Percentiles rank a stretch among this genome's conserved stretches.
Evolutionary conservation across 2,888 invertebrate species (phyloP).

Genomic region (Lepetodrilus schrolli): DNA sequence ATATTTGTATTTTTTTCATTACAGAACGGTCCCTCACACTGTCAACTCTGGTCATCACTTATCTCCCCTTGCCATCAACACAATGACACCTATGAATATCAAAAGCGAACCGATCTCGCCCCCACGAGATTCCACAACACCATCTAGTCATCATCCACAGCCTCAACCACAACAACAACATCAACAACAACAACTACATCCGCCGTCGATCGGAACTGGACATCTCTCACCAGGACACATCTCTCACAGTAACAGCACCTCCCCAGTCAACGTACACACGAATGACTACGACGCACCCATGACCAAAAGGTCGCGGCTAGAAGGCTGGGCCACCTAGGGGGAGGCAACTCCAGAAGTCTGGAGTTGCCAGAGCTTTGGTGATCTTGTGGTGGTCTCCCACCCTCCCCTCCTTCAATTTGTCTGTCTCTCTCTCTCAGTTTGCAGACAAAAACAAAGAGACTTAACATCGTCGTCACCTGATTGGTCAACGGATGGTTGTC

Average conservation of each 20-base stretch:
- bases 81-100: constrained; percentile 81
- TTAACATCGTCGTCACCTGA: constrained; percentile 12
- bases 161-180: no score
- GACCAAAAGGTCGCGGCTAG: constrained; percentile 91
- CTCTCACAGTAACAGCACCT: constrained; percentile 44
- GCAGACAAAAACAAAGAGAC: constrained; percentile 21
- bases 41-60: constrained; percentile 51
- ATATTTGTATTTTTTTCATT: constrained; percentile 33
- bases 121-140: constrained; percentile 85
- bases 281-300: constrained; percentile 73
- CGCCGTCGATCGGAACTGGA: constrained; percentile 78
- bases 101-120: constrained; percentile 97
- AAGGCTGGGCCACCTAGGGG: constrained; percentile 83
- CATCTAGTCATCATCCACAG: constrained; percentile 61
- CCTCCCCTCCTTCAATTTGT: constrained; percentile 4
- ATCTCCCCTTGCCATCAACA: constrained; percentile 65
- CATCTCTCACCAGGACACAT: constrained; percentile 70
- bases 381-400: no score
- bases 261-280: constrained; percentile 51
- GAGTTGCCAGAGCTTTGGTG: not conserved
- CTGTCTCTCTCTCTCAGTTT: constrained; percentile 28
- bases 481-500: constrained; percentile 1
- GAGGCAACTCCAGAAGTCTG: no score
- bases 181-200: constrained; percentile 66
- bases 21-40: constrained; percentile 51